phyloP scores from a whole-genome alignment of 1,140 invertebrate genomes.

The Zophobas atratus region DNA sequence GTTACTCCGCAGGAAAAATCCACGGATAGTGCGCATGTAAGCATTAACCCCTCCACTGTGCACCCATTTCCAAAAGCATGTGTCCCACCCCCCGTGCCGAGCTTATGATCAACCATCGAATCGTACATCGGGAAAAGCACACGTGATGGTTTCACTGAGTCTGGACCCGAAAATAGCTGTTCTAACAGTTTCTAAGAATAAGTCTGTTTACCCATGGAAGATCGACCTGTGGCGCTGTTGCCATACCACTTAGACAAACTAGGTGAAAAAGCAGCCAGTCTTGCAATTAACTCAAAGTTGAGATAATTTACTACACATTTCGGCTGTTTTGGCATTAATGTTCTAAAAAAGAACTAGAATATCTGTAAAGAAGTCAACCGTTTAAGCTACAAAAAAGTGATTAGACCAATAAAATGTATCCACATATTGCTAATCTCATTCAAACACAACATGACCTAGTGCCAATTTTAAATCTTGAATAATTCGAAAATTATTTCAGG shows the following conservation, averaged over 20 bases:
- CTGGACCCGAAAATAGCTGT: conserved; percentile 29
- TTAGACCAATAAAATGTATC: too few species aligned
- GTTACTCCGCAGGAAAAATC: neutral
- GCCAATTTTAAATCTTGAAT: too few species aligned
- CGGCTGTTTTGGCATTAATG: too few species aligned
- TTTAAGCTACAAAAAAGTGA: too few species aligned
- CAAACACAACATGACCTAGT: too few species aligned
- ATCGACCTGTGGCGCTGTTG: conserved; percentile 26
- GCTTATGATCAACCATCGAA: conserved; percentile 19
- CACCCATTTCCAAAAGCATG: conserved; percentile 19
- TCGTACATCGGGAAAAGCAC: conserved; percentile 26
- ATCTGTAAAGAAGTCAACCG: too few species aligned
- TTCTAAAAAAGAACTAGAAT: too few species aligned
- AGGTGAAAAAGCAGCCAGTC: neutral
- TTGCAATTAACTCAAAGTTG: neutral
- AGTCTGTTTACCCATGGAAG: conserved; percentile 34
- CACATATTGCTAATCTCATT: too few species aligned
- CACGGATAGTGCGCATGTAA: neutral
- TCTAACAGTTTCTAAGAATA: conserved; percentile 31
- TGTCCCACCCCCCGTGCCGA: conserved; percentile 9
- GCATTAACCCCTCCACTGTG: neutral
- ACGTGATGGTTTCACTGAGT: conserved; percentile 39
- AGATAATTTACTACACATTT: too few species aligned
- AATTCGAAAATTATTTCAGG: too few species aligned
- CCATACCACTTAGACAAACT: conserved; percentile 2